Base-by-base conservation (phyloP, 2,888 invertebrate species). In the Augochlorella aurata region DNA sequence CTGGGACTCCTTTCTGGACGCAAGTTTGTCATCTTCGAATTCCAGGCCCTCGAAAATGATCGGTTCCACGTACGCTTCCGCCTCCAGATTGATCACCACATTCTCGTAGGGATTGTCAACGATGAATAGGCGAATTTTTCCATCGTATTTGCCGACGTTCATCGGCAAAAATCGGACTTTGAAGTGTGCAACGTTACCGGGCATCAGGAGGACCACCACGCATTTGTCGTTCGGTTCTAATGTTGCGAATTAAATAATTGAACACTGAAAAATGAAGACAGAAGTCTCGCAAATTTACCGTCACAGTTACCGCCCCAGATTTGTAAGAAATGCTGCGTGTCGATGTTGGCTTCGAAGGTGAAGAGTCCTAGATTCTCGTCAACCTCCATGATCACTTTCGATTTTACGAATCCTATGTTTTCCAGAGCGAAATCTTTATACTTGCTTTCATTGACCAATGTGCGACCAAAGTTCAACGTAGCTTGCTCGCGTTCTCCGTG, bases 61-160 rank as follows among this genome's bases (percentile, higher is more conserved):
- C 74, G 94, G 93, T 88, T 94, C 94, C 65, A 90, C 88, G 84
- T 94, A 95, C 38, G 94, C 94, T 83, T 95, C 94, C 0, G 94
- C 95, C 2, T 93, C 92, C 29, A 94, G 84, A 21, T 93, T 91
- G n/a, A 95, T 90, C 49, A 92, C 92, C n/a, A 94, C 91, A 79
- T 94, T 94, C 85, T 95, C 95, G 87, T 95, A 95, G 66, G 95
- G 95, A 92, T 96, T 96, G 87, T 95, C 94, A 16, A 94, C 90
- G 5, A 95, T 94, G 54, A 94, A 93, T 44, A 95, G 84, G 50
- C 94, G 94, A 61, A 95, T 87, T 68, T 87, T 81, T 14, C 90
- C 90, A 0, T 87, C 77, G 52, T 89, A 86, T 10, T 79, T 87
- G 4, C 91, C 91, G 63, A 90, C 85, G 52, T 87, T 83, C 3